These are phyloP conservation scores for Alfaro cultratus DNA, from an alignment of 2,797 vertebrate genomes.

Conservation along the genomic window DNA sequence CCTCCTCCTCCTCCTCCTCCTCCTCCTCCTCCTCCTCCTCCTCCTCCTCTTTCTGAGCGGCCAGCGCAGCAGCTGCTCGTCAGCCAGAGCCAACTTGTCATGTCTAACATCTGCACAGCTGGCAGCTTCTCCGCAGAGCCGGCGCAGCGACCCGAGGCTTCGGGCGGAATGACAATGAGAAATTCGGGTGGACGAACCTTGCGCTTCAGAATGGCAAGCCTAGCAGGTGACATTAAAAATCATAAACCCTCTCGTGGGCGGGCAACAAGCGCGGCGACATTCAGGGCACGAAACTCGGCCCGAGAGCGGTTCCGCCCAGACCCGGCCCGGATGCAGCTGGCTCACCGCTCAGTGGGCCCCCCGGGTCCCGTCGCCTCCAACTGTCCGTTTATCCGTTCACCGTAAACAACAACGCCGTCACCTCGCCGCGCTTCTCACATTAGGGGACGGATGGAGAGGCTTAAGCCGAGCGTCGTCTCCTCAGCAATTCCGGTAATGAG, in stretches of 20 bases:
- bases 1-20: neutral
- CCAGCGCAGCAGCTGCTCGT: slow-evolving; percentile 57
- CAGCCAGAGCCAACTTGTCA: slow-evolving; percentile 31
- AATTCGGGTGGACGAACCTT: slow-evolving; percentile 64
- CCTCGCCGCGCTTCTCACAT: slow-evolving; percentile 48
- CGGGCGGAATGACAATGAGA: slow-evolving; percentile 69
- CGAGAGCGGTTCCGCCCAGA: slow-evolving; percentile 45
- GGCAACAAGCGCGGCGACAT: slow-evolving; percentile 62
- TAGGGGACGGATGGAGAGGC: neutral
- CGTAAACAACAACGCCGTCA: slow-evolving; percentile 62
- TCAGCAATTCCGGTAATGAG: slow-evolving; percentile 45
- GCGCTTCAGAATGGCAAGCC: slow-evolving; percentile 69
- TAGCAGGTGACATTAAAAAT: slow-evolving; percentile 70
- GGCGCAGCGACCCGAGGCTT: slow-evolving; percentile 38
- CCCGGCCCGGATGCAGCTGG: slow-evolving; percentile 65
- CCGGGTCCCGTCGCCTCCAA: slow-evolving; percentile 56
- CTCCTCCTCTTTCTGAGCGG: slow-evolving; percentile 20
- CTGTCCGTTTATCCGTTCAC: slow-evolving; percentile 69
- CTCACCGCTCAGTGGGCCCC: slow-evolving; percentile 64
- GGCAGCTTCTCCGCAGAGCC: slow-evolving; percentile 51
- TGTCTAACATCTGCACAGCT: slow-evolving; percentile 67
- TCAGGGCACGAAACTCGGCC: slow-evolving; percentile 71
- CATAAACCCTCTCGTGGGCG: slow-evolving; percentile 36
- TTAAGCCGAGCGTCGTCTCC: slow-evolving; percentile 47
- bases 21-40: no score